These are phyloP conservation scores for Styela plicata DNA, from an alignment of 23 tunicate genomes.

Conservation along the genomic window DNA sequence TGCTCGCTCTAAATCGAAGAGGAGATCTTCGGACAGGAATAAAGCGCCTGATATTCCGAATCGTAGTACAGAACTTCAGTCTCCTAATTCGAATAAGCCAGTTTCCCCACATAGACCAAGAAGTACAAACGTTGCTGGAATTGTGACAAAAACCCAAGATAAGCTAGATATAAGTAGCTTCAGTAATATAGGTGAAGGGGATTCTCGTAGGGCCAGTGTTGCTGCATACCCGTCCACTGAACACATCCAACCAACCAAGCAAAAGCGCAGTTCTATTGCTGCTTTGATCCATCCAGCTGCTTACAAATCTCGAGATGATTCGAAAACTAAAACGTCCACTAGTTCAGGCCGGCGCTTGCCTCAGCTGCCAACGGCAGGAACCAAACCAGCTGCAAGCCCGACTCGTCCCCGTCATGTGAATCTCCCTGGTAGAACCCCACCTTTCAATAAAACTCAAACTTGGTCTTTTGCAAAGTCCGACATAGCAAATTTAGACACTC, in stretches of 20 bases:
- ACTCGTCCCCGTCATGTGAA: neutral
- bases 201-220: neutral
- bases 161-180: neutral
- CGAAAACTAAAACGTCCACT: neutral
- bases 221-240: neutral
- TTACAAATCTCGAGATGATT: neutral
- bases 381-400: neutral
- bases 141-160: neutral
- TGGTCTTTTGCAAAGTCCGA: conserved; percentile 5
- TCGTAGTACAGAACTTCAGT: neutral
- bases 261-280: neutral
- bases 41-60: neutral
- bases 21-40: neutral
- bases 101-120: neutral
- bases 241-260: neutral
- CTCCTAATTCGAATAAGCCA: neutral
- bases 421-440: conserved; percentile 11
- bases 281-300: neutral
- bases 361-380: neutral
- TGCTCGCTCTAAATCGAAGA: neutral
- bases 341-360: neutral
- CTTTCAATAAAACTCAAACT: conserved; percentile 1
- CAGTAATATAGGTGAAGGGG: neutral
- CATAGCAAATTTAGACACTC: neutral
- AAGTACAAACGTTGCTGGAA: neutral